Base-by-base conservation (phyloP, 2,888 invertebrate species). In the Orchesella flavescens region DNA sequence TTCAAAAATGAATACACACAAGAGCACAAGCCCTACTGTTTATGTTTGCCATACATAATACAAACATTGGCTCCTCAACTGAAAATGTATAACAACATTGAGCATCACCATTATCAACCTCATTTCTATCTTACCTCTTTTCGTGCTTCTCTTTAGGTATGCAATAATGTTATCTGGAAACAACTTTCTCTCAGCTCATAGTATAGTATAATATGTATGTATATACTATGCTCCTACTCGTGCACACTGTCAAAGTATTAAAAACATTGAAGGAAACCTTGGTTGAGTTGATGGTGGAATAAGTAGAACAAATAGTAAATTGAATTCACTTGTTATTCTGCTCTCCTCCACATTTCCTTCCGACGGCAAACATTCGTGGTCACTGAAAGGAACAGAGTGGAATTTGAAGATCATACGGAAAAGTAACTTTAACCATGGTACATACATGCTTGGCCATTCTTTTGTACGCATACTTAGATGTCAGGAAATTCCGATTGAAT, bases 331-430 rank as follows among this genome's bases (percentile, higher is more conserved):
- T 65, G 44, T 65, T 65, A 65, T 65, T 65, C 65, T 15, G 12
- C 13, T 24, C 61, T 23, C 17, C 44, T 43, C 65, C 65, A 17
- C 24, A 13, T 43, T 34, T 43, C 43, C 43, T 34, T 34, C 44
- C 61, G 15, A 61, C 65, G 23, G 65, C 65, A 43, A 65, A 65
- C 65, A 65, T n/a, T 44, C 65, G 44, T 65, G 65, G 65, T 65
- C 44, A 65, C 43, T 65, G 65, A 65, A 65, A 43, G 44, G 65
- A 65, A 65, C 65, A 43, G 44, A 17, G 44, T 44, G 44, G 44
- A 65, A 24, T 10, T 24, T 23, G 12, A 24, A 61, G 61, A 61
- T 61, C 61, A 23, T 19, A 24, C 24, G 49, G 12, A 10, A 49
- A 49, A 49, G 49, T 49, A 49, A 49, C 49, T 12, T 34, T 49